Conservation (phyloP, 2,888 invertebrate species). For the Hermaeophaga mercurialis region DNA sequence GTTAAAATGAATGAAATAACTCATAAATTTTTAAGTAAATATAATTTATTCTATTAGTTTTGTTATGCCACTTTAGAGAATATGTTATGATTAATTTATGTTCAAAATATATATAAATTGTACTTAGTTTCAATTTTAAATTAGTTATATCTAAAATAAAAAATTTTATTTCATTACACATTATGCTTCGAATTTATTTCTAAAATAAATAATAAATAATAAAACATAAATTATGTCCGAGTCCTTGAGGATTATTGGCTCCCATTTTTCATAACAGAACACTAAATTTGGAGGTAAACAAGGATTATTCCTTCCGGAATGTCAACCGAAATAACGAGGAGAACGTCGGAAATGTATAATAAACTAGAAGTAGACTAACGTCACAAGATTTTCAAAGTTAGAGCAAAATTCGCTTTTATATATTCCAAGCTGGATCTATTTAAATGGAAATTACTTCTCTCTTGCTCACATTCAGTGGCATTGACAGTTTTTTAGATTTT, state of each 20-base stretch:
- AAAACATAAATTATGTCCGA: background rate
- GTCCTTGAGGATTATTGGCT: slow-evolving; percentile 3
- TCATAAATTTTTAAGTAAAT: too few relatives aligned
- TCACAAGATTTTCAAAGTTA: slow-evolving; percentile 9
- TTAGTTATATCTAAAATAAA: too few relatives aligned
- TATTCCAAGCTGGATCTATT: slow-evolving; percentile 15
- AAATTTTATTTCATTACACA: too few relatives aligned
- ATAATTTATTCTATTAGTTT: too few relatives aligned
- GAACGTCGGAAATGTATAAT: slow-evolving; percentile 16
- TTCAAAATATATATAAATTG: too few relatives aligned
- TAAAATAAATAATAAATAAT: too few relatives aligned
- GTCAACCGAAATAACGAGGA: slow-evolving; percentile 11
- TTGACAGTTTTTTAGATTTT: slow-evolving; percentile 10
- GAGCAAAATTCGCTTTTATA: slow-evolving; percentile 12
- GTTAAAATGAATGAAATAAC: too few relatives aligned
- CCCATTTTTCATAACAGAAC: slow-evolving; percentile 10
- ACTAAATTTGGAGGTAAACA: slow-evolving; percentile 9
- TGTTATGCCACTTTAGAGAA: too few relatives aligned
- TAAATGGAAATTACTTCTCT: slow-evolving; percentile 19
- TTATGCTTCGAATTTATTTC: too few relatives aligned
- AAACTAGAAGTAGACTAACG: slow-evolving; percentile 5
- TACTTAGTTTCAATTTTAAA: too few relatives aligned
- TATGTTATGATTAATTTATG: too few relatives aligned
- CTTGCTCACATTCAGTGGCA: background rate
- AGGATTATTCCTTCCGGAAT: slow-evolving; percentile 13